A percentile compares a stretch with the other conserved stretches of the same genome.
phyloP scores from a whole-genome alignment of 2,888 invertebrate genomes.

The Dinocampus coccinellae region DNA sequence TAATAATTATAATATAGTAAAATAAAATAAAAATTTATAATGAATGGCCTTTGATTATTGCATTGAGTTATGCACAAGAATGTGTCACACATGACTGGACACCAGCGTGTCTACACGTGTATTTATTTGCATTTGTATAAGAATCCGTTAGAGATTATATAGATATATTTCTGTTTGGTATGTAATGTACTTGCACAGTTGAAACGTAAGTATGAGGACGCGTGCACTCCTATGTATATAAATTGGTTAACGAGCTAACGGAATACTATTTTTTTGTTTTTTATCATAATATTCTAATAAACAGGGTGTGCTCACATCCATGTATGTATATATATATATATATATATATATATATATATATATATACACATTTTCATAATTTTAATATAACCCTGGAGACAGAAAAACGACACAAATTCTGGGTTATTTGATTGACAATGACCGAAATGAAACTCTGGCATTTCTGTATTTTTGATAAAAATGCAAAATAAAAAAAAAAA shows the following conservation, averaged over 20 bases:
- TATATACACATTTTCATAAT: not conserved
- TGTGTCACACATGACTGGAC: slow-evolving; percentile 53
- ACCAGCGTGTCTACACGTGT: slow-evolving; percentile 9
- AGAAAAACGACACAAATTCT: too few species aligned
- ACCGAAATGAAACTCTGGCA: too few species aligned
- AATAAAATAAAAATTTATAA: slow-evolving; percentile 37
- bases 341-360: not conserved
- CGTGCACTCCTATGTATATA: slow-evolving; percentile 36
- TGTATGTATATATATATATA: not conserved
- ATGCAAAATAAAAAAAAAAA: too few species aligned
- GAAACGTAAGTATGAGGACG: slow-evolving; percentile 43
- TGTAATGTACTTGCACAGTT: slow-evolving; percentile 48
- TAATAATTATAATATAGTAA: too few species aligned
- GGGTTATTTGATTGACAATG: too few species aligned
- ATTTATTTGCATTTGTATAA: slow-evolving; percentile 27
- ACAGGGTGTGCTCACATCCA: too few species aligned
- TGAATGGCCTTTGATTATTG: slow-evolving; percentile 66
- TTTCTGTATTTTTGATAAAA: too few species aligned
- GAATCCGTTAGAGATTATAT: slow-evolving; percentile 46
- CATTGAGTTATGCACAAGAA: slow-evolving; percentile 62
- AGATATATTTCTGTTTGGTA: slow-evolving; percentile 50
- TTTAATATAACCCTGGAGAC: too few species aligned
- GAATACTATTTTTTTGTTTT: slow-evolving; percentile 30
- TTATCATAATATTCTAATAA: not conserved
- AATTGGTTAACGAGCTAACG: slow-evolving; percentile 36